Base-by-base conservation (phyloP, 1,140 invertebrate species). In the Nylanderia fulva region DNA sequence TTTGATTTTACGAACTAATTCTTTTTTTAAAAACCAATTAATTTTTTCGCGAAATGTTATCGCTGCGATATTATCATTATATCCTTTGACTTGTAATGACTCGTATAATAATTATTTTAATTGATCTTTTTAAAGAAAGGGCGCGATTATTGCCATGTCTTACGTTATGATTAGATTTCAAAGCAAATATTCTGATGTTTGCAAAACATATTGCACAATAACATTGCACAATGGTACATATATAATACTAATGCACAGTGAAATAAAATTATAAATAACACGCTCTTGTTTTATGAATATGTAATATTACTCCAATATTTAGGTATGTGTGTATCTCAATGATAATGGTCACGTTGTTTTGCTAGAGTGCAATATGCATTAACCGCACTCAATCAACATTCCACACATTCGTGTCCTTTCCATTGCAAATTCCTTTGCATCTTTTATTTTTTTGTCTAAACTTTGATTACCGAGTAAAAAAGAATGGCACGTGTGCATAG, bases 231-330 rank as follows among this genome's bases (percentile, higher is more conserved):
- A 24, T 27, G 11, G n/a, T 2, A 42, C 7, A 13, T 39, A 13
- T 58, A 15, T 1, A 33, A 21, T 24, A 36, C 13, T n/a, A 13
- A 36, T 77, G 8, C 76, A 56, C 36, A 42, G 27, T 13, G 5
- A 1, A 3, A 48, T 56, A 4, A 66, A 42, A 58, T 80, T 58
- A 71, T 21, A 64, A 77, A 45, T 80, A 45, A 42, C 66, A 21
- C 33, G 42, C 1, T 18, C 15, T 33, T 29, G 33, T 80, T 56
- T 66, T n/a, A 5, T 33, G 21, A 80, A 18, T 24, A 13, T 48
- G 48, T n/a, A 21, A 1, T 27, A 21, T 56, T 69, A 48, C 21
- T 76, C 5, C 56, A 13, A 7, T 5, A 6, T 29, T 13, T 36
- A 77, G 45, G 45, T 48, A 15, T 48, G 45, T 48, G 15, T 48